These are phyloP conservation scores for Tribolium freemani DNA, from an alignment of 2,888 invertebrate genomes.

Conservation along the genomic window DNA sequence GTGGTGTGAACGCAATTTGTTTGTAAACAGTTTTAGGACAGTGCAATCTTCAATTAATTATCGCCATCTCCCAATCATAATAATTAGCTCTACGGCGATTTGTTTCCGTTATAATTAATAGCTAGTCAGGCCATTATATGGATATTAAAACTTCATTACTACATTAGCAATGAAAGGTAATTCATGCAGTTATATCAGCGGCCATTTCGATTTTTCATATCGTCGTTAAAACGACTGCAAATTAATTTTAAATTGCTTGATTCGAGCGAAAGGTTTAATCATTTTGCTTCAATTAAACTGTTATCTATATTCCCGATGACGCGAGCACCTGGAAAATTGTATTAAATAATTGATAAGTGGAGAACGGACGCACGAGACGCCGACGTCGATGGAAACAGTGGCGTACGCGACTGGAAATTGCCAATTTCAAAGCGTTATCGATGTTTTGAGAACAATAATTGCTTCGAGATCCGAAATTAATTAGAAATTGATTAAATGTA, in stretches of 20 bases:
- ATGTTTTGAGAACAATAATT: constrained; percentile 8
- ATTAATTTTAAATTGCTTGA: constrained; percentile 38
- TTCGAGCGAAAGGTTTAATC: constrained; percentile 26
- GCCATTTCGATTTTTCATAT: constrained; percentile 37
- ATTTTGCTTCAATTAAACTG: constrained; percentile 23
- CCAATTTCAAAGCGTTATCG: background rate
- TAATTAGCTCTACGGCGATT: constrained; percentile 17
- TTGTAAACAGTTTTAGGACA: constrained; percentile 14
- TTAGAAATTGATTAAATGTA: too few species aligned
- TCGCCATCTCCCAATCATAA: constrained; percentile 31
- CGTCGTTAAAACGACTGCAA: constrained; percentile 36
- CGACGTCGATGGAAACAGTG: background rate
- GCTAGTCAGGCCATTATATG: constrained; percentile 41
- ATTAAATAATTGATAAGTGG: constrained; percentile 30
- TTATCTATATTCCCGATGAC: constrained; percentile 29
- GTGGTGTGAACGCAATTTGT: constrained; percentile 13
- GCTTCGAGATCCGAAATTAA: background rate
- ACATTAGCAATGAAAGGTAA: constrained; percentile 41
- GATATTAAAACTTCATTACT: constrained; percentile 45
- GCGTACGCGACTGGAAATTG: background rate
- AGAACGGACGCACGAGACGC: constrained; percentile 15
- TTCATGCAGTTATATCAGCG: constrained; percentile 40
- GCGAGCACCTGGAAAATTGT: constrained; percentile 23
- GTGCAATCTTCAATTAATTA: constrained; percentile 35
- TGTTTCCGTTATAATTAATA: constrained; percentile 41